Evolutionary conservation across 2,113 vertebrate genomes (phyloP).

Genomic region (Hepsetus odoe): DNA sequence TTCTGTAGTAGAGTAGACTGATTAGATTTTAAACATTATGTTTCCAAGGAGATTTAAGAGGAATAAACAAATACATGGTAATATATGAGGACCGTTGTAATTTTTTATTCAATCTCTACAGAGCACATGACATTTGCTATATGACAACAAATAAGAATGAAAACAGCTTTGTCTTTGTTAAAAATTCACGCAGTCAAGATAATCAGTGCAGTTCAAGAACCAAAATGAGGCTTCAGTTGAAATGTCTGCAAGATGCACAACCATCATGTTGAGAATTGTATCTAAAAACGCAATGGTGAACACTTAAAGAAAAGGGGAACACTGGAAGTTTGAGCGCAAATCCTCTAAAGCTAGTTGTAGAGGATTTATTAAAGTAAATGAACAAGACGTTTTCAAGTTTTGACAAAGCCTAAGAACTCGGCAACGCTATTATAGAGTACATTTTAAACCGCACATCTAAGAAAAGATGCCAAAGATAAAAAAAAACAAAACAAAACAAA

Average conservation of each 20-base stretch:
- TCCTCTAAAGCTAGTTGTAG: neutral
- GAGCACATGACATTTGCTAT: constrained; percentile 21
- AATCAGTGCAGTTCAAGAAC: neutral
- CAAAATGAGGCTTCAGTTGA: neutral
- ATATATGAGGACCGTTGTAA: neutral
- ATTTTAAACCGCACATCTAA: neutral
- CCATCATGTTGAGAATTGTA: neutral
- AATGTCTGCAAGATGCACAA: neutral
- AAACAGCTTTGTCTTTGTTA: neutral
- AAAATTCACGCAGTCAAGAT: constrained; percentile 7
- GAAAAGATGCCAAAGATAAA: neutral
- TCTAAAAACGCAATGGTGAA: neutral
- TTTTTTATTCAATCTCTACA: constrained; percentile 24
- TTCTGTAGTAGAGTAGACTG: no score
- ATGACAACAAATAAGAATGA: constrained; percentile 17
- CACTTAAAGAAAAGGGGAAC: neutral
- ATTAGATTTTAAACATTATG: no score
- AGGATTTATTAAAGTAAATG: neutral
- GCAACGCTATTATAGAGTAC: neutral
- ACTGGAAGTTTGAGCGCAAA: neutral
- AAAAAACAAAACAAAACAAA: neutral
- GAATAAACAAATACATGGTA: neutral
- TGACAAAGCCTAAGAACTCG: neutral
- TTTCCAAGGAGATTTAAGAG: neutral
- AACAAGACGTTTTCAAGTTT: neutral